A percentile compares a stretch with the other conserved stretches of the same genome.
These are phyloP conservation scores for Amniataba percoides DNA, from an alignment of 2,797 vertebrate genomes.

Conservation along the genomic window DNA sequence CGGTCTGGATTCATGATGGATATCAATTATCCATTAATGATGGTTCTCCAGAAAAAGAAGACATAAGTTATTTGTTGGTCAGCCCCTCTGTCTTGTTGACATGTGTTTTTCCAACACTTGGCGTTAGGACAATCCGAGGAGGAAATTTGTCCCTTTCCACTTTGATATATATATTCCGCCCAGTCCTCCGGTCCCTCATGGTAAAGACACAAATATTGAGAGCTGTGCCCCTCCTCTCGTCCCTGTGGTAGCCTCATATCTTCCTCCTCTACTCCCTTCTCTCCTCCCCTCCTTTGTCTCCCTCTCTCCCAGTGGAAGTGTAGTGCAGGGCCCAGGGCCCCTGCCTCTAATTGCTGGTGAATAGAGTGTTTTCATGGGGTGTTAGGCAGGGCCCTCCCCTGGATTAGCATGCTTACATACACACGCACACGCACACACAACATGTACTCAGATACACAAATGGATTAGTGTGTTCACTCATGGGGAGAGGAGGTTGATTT, in stretches of 20 bases:
- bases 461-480: constrained; percentile 94
- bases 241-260: constrained; percentile 69
- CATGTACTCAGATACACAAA: constrained; percentile 84
- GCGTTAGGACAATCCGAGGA: constrained; percentile 19
- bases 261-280: constrained; percentile 50
- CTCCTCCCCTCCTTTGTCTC: constrained; percentile 81
- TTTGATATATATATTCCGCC: constrained; percentile 9
- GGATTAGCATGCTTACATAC: constrained; percentile 89
- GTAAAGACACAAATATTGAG: constrained; percentile 47
- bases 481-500: constrained; percentile 94
- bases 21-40: constrained; percentile 60
- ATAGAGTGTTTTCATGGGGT: constrained; percentile 94
- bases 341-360: constrained; percentile 93
- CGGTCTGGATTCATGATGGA: constrained; percentile 55
- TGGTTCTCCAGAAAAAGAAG: constrained; percentile 12
- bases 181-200: constrained; percentile 38
- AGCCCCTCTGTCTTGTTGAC: constrained; percentile 14
- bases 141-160: constrained; percentile 21
- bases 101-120: constrained; percentile 2
- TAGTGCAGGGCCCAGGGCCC: constrained; percentile 83
- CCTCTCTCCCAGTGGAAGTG: constrained; percentile 82
- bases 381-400: constrained; percentile 88
- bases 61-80: constrained; percentile 16
- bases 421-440: constrained; percentile 69
- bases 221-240: constrained; percentile 59